Evolutionary conservation across 2,113 vertebrate genomes (phyloP), one percentile per base, ranked within the genome.

Genomic region (Lophotis ruficrista): DNA sequence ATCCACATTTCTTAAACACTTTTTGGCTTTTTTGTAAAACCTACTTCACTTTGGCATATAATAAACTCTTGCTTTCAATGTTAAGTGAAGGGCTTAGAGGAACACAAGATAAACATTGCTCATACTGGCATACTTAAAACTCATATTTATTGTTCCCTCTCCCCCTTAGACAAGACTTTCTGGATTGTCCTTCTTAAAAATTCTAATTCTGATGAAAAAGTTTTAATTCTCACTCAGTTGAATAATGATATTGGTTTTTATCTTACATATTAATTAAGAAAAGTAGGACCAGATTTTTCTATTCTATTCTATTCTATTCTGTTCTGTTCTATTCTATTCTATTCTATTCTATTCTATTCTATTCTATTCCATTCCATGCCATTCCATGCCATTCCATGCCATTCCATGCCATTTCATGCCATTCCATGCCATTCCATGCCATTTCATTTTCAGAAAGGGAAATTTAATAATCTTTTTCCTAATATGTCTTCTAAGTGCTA

Each of bases 401-500:
- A 14, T 41, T 41, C 41, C 41, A 41, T 41, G 41, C 10, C n/a
- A n/a, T n/a, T n/a, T n/a, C n/a, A 10, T 38, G 38, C 38, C 38
- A 38, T 10, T 38, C 38, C 38, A 38, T 38, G 38, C 38, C 38
- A 38, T 38, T 38, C 38, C 38, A 38, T 38, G 38, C 13, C 41
- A 41, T 41, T 41, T 10, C 6, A 33, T 48, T 20, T 21, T 16
- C 41, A 7, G 15, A 30, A 62, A 45, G 7, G 54, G 70, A 76
- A 25, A 15, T 2, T 8, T 57, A 15, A 22, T 70, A n/a, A 71
- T 37, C 0, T 51, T 83, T 50, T 50, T 61, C 33, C 41, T 27
- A 57, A 24, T 38, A 14, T 0, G 6, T 48, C 18, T 83, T 72
- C 16, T 19, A 54, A 7, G 2, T 0, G 0, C 1, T 80, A 16